These are phyloP conservation scores for Pecten maximus DNA, from an alignment of 2,888 invertebrate species.

Conservation along the genomic window DNA sequence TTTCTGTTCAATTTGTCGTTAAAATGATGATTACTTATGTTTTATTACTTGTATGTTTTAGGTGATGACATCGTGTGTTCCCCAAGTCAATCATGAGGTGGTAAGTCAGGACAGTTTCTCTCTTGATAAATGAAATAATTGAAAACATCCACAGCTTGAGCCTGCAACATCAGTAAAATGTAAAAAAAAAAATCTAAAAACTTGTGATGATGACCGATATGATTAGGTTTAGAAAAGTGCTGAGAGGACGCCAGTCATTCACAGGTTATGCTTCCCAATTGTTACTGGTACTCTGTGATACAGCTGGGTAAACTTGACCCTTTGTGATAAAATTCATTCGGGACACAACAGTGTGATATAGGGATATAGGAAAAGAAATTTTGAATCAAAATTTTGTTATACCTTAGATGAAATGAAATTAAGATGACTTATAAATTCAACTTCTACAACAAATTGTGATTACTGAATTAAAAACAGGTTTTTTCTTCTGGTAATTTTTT, in stretches of 20 bases:
- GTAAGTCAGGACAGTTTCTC: constrained; percentile 56
- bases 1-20: not conserved
- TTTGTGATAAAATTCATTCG: not conserved
- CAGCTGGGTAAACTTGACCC: not conserved
- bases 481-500: not conserved
- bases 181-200: not conserved
- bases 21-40: not conserved
- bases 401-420: too few species aligned
- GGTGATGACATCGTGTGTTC: constrained; percentile 69
- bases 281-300: not conserved
- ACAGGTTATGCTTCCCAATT: not conserved
- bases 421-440: not conserved
- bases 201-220: too few species aligned
- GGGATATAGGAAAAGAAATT: too few species aligned
- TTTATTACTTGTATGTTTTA: constrained; percentile 56
- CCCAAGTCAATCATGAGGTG: constrained; percentile 67
- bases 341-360: too few species aligned
- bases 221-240: too few species aligned
- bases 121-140: not conserved
- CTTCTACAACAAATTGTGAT: not conserved
- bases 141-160: not conserved
- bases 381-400: too few species aligned
- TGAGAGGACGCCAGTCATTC: not conserved
- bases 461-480: not conserved
- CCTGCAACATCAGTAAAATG: not conserved